Evolutionary conservation across 2,797 vertebrate species (phyloP).

Genomic region (Chrysocyon brachyurus): DNA sequence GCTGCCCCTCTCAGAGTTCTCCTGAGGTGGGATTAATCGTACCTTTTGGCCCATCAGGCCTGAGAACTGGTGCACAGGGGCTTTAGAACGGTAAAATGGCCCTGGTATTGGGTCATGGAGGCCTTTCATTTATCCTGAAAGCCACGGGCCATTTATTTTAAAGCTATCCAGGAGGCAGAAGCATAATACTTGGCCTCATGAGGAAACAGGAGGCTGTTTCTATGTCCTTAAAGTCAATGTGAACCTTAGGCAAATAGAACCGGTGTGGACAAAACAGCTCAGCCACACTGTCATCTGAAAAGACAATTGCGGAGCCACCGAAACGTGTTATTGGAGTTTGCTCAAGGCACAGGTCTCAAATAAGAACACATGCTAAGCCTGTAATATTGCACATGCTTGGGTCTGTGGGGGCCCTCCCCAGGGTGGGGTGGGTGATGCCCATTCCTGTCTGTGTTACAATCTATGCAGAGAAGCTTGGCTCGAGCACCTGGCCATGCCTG

Average conservation of each 20-base stretch:
- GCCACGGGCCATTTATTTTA: not conserved
- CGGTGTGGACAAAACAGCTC: slow-evolving; percentile 70
- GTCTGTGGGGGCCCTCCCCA: not conserved
- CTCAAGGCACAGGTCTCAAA: slow-evolving; percentile 54
- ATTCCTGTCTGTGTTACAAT: not conserved
- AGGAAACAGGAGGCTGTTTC: not conserved
- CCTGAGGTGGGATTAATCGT: rapidly evolving
- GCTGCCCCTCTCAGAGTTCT: no score
- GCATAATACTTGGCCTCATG: not conserved
- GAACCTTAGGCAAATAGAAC: slow-evolving; percentile 63
- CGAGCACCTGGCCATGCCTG: not conserved
- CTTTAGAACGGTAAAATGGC: not conserved
- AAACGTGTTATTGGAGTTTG: slow-evolving; percentile 66
- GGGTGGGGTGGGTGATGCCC: not conserved
- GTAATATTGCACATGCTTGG: not conserved
- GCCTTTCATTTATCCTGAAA: not conserved
- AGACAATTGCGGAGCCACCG: slow-evolving; percentile 71
- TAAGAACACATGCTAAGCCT: not conserved
- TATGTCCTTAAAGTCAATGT: slow-evolving; percentile 24
- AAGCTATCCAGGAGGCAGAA: not conserved
- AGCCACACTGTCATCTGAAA: slow-evolving; percentile 72
- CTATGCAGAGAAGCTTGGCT: not conserved
- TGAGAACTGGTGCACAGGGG: not conserved
- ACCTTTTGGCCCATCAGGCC: not conserved
- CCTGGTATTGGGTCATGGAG: no score